Evolutionary conservation across 2,888 invertebrate species (phyloP).

Genomic region (Lacanobia wlatinum): DNA sequence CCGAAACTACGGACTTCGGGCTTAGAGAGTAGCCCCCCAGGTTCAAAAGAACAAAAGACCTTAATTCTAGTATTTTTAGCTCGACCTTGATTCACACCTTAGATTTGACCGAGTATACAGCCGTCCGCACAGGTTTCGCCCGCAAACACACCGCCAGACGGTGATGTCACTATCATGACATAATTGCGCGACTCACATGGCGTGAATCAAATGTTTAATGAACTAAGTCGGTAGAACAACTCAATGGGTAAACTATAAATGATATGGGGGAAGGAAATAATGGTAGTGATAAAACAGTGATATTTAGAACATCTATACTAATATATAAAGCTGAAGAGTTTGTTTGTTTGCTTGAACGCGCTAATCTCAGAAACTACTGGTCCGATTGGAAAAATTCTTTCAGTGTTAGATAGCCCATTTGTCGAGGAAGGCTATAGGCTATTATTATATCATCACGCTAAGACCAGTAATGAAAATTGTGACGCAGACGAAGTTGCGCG

Average conservation of each 20-base stretch:
- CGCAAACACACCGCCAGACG: constrained; percentile 43
- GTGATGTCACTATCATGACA: constrained; percentile 68
- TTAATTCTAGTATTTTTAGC: constrained; percentile 21
- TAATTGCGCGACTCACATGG: constrained; percentile 61
- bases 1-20: no score
- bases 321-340: no score
- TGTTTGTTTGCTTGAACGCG: no score
- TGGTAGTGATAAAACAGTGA: not conserved
- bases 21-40: no score
- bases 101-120: constrained; percentile 33
- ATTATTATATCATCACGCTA: no score
- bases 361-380: no score
- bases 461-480: no score
- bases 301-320: not conserved
- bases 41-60: constrained; percentile 18
- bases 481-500: no score
- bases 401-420: no score
- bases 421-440: no score
- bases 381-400: no score
- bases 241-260: constrained; percentile 9
- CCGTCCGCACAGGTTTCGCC: constrained; percentile 49
- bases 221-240: constrained; percentile 26
- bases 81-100: constrained; percentile 54
- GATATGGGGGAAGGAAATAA: not conserved
- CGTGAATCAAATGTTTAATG: constrained; percentile 59